Evolutionary conservation across 2,113 vertebrate genomes (phyloP).

Genomic region (Pionites leucogaster): DNA sequence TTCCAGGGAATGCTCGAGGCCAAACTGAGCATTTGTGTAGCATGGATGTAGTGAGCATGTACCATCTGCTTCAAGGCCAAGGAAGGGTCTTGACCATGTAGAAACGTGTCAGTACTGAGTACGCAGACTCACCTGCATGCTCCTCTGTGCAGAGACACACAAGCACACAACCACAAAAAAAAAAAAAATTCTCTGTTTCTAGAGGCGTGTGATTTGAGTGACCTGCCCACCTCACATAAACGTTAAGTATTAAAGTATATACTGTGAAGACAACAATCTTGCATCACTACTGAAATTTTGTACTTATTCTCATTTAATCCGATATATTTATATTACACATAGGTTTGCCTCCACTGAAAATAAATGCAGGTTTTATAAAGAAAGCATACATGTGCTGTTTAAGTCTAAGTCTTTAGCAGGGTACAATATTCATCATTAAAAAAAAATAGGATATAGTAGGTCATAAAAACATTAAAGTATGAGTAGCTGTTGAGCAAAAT

Average conservation of each 20-base stretch:
- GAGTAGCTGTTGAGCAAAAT: neutral
- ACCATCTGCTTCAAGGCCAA: neutral
- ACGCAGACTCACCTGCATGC: neutral
- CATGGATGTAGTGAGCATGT: neutral
- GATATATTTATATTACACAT: neutral
- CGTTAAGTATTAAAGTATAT: neutral
- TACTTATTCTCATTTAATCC: neutral
- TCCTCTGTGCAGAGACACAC: neutral
- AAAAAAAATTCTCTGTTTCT: neutral
- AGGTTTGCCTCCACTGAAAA: neutral
- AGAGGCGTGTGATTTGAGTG: neutral
- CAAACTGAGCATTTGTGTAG: neutral
- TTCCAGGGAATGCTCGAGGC: neutral
- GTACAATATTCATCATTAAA: neutral
- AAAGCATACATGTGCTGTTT: rapidly evolving
- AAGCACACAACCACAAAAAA: neutral
- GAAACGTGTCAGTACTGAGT: neutral
- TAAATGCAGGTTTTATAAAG: neutral
- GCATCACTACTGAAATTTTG: neutral
- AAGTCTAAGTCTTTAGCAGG: neutral
- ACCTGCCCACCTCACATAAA: neutral
- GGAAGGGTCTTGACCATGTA: neutral
- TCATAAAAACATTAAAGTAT: neutral
- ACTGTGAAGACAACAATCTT: neutral
- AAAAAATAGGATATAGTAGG: neutral